Evolutionary conservation across 2,113 vertebrate species (phyloP).

Genomic region (Alexandromys fortis): DNA sequence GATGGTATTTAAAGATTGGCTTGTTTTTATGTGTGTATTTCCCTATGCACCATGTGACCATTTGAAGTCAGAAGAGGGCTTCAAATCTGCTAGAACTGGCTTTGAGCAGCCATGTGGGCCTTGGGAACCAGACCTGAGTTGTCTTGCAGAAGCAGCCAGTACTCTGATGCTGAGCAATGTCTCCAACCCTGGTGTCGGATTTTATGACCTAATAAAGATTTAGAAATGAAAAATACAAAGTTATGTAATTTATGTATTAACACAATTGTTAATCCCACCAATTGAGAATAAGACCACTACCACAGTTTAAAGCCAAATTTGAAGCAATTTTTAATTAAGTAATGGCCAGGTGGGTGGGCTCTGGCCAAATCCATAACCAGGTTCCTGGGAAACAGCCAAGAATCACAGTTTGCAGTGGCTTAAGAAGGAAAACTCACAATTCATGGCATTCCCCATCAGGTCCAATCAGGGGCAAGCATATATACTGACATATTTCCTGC

Average conservation of each 20-base stretch:
- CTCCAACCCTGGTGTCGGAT: not conserved
- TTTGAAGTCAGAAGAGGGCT: not conserved
- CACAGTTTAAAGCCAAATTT: not conserved
- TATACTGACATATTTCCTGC: not conserved
- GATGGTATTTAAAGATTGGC: not conserved
- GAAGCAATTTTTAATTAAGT: not conserved
- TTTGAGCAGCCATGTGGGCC: not conserved
- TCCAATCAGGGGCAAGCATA: not conserved
- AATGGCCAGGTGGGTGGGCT: not conserved
- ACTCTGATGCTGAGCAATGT: not conserved
- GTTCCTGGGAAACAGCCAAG: not conserved
- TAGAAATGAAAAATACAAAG: conserved; percentile 33
- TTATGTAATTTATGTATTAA: not conserved
- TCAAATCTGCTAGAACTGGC: not conserved
- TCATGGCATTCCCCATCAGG: not conserved
- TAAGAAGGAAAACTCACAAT: not conserved
- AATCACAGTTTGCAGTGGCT: not conserved
- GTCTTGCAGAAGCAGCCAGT: not conserved
- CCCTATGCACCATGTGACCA: not conserved
- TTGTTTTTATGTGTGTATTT: not conserved
- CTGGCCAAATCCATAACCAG: not conserved
- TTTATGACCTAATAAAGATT: conserved; percentile 10
- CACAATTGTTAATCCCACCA: not conserved
- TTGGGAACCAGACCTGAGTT: not conserved
- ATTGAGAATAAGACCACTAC: not conserved